These are phyloP conservation scores for Hoplias malabaricus DNA, from an alignment of 2,113 vertebrate species.

Conservation along the genomic window DNA sequence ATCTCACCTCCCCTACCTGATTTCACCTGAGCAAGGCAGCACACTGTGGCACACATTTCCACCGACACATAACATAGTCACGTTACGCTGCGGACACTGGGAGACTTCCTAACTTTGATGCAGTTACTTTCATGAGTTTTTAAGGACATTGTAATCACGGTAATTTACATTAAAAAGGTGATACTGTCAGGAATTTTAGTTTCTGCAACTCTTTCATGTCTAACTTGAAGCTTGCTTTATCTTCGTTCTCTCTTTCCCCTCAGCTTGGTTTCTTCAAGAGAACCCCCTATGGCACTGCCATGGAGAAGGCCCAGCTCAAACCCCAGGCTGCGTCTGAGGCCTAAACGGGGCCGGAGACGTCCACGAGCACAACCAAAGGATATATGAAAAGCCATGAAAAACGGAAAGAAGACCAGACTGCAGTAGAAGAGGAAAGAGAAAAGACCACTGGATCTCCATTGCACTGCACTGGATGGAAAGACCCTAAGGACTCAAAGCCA, in stretches of 20 bases:
- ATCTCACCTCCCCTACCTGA: too few species aligned
- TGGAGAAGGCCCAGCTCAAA: slow-evolving; percentile 95
- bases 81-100: too few species aligned
- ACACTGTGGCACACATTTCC: too few species aligned
- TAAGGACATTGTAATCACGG: too few species aligned
- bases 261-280: slow-evolving; percentile 94
- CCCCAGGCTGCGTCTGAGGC: slow-evolving; percentile 92
- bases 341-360: slow-evolving; percentile 57
- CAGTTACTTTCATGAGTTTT: too few species aligned
- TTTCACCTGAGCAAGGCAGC: too few species aligned
- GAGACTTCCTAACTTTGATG: too few species aligned
- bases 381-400: slow-evolving; percentile 65
- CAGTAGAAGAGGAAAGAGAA: slow-evolving; percentile 58
- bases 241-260: slow-evolving; percentile 13
- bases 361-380: slow-evolving; percentile 51
- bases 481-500: slow-evolving; percentile 68
- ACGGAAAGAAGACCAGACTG: slow-evolving; percentile 50
- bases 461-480: slow-evolving; percentile 72
- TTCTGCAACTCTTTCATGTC: too few species aligned
- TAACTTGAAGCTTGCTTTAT: too few species aligned
- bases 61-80: too few species aligned
- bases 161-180: too few species aligned
- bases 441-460: slow-evolving; percentile 78
- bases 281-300: slow-evolving; percentile 87
- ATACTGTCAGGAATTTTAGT: too few species aligned